Conservation (phyloP, 2,797 vertebrate genomes). For the Aulostomus chinensis region DNA sequence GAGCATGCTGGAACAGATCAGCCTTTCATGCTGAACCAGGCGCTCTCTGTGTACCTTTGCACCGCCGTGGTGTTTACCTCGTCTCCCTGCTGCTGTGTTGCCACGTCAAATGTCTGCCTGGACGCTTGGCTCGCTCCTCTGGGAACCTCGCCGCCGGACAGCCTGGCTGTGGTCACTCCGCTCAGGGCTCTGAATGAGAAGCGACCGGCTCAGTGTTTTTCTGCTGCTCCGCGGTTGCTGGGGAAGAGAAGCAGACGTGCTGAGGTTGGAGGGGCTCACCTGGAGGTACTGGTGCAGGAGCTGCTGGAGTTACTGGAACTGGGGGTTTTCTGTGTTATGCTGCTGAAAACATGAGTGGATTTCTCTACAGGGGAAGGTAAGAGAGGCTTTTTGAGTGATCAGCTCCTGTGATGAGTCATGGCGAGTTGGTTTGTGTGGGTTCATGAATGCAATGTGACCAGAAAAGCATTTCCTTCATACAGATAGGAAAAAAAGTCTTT, state of each 20-base stretch:
- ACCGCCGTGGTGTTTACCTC: slow-evolving; percentile 66
- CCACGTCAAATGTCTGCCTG: slow-evolving; percentile 73
- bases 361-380: slow-evolving; percentile 80
- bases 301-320: slow-evolving; percentile 8
- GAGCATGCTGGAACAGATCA: slow-evolving; percentile 75
- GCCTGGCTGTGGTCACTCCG: slow-evolving; percentile 56
- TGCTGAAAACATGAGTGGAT: slow-evolving; percentile 73
- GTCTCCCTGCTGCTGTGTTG: slow-evolving; percentile 39
- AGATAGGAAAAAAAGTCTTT: slow-evolving; percentile 3
- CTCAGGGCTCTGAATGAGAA: slow-evolving; percentile 38
- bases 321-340: slow-evolving; percentile 3
- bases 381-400: slow-evolving; percentile 18
- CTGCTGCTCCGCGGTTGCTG: too few relatives aligned
- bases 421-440: neutral
- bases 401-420: slow-evolving; percentile 13
- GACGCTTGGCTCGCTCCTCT: slow-evolving; percentile 46
- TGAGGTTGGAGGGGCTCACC: too few relatives aligned
- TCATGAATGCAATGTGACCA: slow-evolving; percentile 1
- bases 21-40: slow-evolving; percentile 72
- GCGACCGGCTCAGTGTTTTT: slow-evolving; percentile 7
- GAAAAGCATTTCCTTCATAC: slow-evolving; percentile 9
- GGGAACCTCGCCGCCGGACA: slow-evolving; percentile 36
- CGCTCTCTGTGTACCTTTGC: slow-evolving; percentile 64
- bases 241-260: too few relatives aligned
- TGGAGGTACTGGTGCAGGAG: slow-evolving; percentile 14